Conservation (phyloP, 2,888 invertebrate genomes). For the Pristionchus exspectatus region DNA sequence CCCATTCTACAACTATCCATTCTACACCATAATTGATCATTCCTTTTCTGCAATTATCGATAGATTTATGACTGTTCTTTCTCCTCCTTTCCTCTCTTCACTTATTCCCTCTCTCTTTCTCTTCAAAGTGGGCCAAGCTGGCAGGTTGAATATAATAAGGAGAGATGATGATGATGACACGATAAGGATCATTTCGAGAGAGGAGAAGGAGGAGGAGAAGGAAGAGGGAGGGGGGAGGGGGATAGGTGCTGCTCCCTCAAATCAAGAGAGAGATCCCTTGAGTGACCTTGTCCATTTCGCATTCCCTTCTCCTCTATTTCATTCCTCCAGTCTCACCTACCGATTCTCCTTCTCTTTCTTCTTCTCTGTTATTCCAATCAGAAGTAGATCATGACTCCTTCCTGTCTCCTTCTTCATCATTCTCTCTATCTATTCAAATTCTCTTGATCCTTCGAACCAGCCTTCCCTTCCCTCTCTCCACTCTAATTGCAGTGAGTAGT, state of each 20-base stretch:
- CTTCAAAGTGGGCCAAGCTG: constrained; percentile 23
- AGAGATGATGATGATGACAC: constrained; percentile 25
- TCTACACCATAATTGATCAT: background rate
- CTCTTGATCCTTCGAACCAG: constrained; percentile 25
- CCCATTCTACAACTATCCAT: background rate
- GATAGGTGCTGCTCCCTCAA: constrained; percentile 28
- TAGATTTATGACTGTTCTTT: background rate
- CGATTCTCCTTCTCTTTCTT: background rate
- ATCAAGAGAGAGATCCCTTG: constrained; percentile 10
- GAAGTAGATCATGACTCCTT: background rate
- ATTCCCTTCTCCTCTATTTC: constrained; percentile 13
- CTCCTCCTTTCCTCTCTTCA: background rate
- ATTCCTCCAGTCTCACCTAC: constrained; percentile 21
- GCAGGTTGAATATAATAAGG: constrained; percentile 41
- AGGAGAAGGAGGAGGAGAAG: background rate
- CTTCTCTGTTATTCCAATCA: constrained; percentile 31
- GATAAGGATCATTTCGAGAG: constrained; percentile 36
- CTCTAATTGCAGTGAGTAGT: constrained; percentile 41
- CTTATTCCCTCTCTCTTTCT: background rate
- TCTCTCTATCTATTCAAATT: background rate
- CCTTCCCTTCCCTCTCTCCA: background rate
- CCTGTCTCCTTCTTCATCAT: background rate
- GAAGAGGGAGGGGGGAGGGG: background rate
- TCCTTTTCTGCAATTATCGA: background rate
- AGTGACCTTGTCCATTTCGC: constrained; percentile 33